Evolutionary conservation across 1,140 invertebrate genomes (phyloP), one percentile per base, ranked within the genome.

Genomic region (Drosophila ficusphila): DNA sequence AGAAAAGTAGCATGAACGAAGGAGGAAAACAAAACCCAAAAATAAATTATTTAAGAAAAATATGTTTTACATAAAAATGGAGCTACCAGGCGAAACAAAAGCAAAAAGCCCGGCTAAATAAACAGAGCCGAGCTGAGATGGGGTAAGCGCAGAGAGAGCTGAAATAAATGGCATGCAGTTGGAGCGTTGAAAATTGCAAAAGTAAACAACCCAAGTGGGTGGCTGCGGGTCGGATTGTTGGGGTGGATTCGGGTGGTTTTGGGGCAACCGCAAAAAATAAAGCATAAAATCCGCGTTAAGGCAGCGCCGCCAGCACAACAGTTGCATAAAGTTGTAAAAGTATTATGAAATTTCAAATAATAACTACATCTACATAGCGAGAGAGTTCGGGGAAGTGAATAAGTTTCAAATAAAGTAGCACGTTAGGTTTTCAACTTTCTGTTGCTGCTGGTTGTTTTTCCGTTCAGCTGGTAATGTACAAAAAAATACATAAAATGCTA

Each of bases 21-120:
- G 51, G 49, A 49, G 36, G 23, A 54, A 70, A 82, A 56, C 29
- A 58, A 83, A 57, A 85, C 71, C 46, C 56, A 57, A 86, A 86
- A 88, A 74, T 88, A 88, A 88, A 88, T 88, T 88, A 88, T 88
- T 88, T 88, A 88, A 88, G 82, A 88, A 88, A 86, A 88, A 88
- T 88, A 88, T 88, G 82, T 88, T 88, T 88, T 88, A 88, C 82
- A 88, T 88, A 82, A 86, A 86, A 76, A 88, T 86, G 79, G 64
- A 67, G 38, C 52, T 36, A 58, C 16, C 47, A 14, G 38, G 39
- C 8, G 60, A 64, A 64, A 64, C 60, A 53, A 31, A 62, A 69
- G 44, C 36, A 53, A 41, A 49, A 67, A 68, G 16, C 46, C 39
- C 27, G 46, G 61, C 44, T 65, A 62, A 65, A 52, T 48, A 44